These are phyloP conservation scores for Ammodytes marinus DNA, from an alignment of 2,113 vertebrate genomes.

Conservation along the genomic window DNA sequence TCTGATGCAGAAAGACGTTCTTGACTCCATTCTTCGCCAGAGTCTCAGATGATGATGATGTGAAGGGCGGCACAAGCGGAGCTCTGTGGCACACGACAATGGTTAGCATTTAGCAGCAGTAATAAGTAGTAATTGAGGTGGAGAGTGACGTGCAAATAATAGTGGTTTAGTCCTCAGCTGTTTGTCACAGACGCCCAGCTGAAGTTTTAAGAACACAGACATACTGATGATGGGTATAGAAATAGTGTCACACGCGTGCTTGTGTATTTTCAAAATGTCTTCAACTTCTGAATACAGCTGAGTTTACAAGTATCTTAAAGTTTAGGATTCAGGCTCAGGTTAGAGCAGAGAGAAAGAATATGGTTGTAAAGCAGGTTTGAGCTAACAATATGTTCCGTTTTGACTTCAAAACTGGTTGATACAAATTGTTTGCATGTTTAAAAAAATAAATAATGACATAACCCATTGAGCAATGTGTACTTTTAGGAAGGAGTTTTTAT, in stretches of 20 bases:
- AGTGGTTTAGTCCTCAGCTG: slow-evolving; percentile 9
- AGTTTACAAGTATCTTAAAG: neutral
- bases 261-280: slow-evolving; percentile 3
- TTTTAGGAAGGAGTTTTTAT: no score
- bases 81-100: slow-evolving; percentile 33
- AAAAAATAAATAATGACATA: no score
- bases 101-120: slow-evolving; percentile 50
- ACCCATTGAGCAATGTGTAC: no score
- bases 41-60: slow-evolving; percentile 26
- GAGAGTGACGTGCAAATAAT: slow-evolving; percentile 26
- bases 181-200: neutral
- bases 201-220: slow-evolving; percentile 21
- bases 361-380: no score
- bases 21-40: slow-evolving; percentile 11
- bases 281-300: neutral
- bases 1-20: slow-evolving; percentile 13
- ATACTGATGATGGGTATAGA: neutral
- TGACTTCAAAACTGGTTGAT: no score
- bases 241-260: neutral
- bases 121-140: slow-evolving; percentile 43
- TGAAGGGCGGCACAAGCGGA: slow-evolving; percentile 28
- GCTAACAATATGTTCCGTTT: no score
- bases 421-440: no score
- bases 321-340: neutral
- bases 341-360: neutral